Conservation (phyloP, 2,888 invertebrate genomes). For the Troides aeacus region DNA sequence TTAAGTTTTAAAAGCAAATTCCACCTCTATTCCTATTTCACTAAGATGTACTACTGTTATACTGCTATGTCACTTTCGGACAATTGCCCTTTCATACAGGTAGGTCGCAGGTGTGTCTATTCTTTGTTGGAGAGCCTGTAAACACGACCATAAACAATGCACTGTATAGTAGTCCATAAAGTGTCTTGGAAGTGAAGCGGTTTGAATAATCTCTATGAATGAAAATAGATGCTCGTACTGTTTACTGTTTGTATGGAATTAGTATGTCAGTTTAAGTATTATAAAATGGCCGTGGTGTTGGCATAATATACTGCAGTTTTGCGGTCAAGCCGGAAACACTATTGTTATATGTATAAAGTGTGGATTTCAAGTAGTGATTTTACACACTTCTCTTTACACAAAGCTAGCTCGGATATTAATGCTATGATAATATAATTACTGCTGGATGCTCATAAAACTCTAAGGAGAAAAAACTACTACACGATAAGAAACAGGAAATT, state of each 20-base stretch:
- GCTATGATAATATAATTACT: constrained; percentile 2
- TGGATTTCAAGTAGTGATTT: constrained; percentile 1
- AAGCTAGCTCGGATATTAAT: background rate
- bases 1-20: background rate
- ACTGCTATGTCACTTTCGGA: background rate
- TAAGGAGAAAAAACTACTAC: background rate
- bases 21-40: constrained; percentile 3
- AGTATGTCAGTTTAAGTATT: constrained; percentile 42
- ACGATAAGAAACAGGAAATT: constrained; percentile 13
- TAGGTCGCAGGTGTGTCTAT: constrained; percentile 74
- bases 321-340: constrained; percentile 35
- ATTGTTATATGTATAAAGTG: constrained; percentile 20
- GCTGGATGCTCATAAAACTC: background rate
- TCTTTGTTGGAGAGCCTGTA: constrained; percentile 46
- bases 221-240: constrained; percentile 68
- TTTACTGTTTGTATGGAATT: constrained; percentile 62
- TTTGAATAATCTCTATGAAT: constrained; percentile 53
- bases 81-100: constrained; percentile 50
- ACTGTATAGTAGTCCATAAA: constrained; percentile 42
- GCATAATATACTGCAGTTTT: constrained; percentile 47
- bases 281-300: constrained; percentile 49
- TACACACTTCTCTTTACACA: constrained; percentile 8
- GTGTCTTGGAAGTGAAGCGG: constrained; percentile 47
- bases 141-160: constrained; percentile 64
- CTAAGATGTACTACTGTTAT: constrained; percentile 1